Evolutionary conservation across 2,113 vertebrate genomes (phyloP).

Genomic region (Phalacrocorax pelagicus): DNA sequence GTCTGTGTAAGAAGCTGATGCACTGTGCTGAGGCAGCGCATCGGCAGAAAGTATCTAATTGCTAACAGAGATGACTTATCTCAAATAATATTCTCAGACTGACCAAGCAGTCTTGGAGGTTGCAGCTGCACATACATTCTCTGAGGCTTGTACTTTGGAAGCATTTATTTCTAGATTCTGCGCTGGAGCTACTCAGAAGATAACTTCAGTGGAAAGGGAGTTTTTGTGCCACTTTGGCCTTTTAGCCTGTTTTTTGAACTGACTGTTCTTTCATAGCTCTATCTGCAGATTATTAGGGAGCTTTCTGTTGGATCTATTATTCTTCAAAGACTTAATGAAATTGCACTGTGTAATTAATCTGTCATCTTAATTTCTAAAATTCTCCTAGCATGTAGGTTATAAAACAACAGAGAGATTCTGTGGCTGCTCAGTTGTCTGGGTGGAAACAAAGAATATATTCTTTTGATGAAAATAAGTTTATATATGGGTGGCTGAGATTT

Average conservation of each 20-base stretch:
- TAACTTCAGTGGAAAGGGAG: background rate
- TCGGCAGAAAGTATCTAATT: background rate
- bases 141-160: background rate
- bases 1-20: background rate
- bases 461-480: background rate
- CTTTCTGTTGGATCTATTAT: slow-evolving; percentile 7
- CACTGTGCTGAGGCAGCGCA: background rate
- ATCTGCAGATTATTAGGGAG: background rate
- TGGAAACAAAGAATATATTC: background rate
- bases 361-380: background rate
- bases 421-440: background rate
- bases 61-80: background rate
- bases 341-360: slow-evolving; percentile 3
- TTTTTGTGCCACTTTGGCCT: background rate
- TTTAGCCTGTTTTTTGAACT: background rate
- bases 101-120: background rate
- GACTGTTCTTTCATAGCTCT: background rate
- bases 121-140: background rate
- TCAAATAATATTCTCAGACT: background rate
- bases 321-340: slow-evolving; percentile 34
- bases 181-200: background rate
- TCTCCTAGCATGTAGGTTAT: background rate
- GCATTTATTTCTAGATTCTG: background rate
- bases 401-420: background rate
- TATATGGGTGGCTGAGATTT: background rate